A percentile compares a stretch with the other conserved stretches of the same genome.
phyloP scores from a whole-genome alignment of 1,140 invertebrate genomes.

The Hetaerina americana region DNA sequence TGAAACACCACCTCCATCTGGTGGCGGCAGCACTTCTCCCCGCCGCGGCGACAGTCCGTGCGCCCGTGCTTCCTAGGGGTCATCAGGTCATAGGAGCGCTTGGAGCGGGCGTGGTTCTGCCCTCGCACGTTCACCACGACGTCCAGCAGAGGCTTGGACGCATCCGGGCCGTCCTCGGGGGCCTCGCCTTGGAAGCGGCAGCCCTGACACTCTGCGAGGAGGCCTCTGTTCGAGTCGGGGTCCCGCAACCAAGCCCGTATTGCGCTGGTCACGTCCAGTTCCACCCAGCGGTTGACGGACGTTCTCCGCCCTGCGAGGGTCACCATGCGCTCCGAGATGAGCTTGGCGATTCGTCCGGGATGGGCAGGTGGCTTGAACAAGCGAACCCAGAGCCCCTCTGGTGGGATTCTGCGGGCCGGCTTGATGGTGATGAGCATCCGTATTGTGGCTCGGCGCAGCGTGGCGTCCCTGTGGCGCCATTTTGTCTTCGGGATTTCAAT shows the following conservation, averaged over 20 bases:
- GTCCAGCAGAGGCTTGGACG: constrained; percentile 28
- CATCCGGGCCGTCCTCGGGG: constrained; percentile 24
- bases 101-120: not conserved
- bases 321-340: constrained; percentile 8
- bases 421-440: not conserved
- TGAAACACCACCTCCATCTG: constrained; percentile 49
- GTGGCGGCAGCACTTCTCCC: constrained; percentile 49
- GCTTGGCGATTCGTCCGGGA: constrained; percentile 10
- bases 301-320: not conserved
- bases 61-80: constrained; percentile 27
- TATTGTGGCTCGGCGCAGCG: constrained; percentile 18
- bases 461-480: constrained; percentile 23
- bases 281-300: constrained; percentile 30
- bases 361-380: constrained; percentile 10
- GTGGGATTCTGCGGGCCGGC: not conserved
- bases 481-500: constrained; percentile 19
- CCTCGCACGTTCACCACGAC: constrained; percentile 25
- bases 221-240: constrained; percentile 29
- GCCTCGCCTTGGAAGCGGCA: constrained; percentile 17
- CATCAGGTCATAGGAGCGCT: constrained; percentile 22
- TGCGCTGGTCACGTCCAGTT: constrained; percentile 38
- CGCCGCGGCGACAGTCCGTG: constrained; percentile 35
- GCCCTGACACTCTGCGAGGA: constrained; percentile 35
- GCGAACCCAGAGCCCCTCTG: not conserved
- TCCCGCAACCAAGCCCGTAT: constrained; percentile 33